Conservation (phyloP, 1,140 invertebrate genomes). For the Phthorimaea operculella region DNA sequence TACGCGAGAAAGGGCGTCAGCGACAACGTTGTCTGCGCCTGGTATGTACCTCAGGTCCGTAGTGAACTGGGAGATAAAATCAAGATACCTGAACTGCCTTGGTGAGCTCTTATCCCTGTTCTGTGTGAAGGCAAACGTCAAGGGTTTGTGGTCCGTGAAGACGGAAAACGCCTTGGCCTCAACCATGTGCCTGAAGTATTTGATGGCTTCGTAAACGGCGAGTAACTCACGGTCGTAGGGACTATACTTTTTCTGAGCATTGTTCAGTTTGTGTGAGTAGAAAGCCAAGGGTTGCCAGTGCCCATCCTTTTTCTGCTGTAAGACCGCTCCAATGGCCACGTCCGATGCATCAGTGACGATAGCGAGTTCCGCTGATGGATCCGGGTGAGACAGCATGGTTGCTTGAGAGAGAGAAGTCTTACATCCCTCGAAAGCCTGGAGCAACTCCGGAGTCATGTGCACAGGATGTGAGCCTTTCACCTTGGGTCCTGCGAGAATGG, state of each 20-base stretch:
- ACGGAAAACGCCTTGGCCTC: neutral
- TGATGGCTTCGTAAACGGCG: too few relatives aligned
- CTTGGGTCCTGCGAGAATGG: conserved; percentile 2
- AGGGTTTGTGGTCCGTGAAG: neutral
- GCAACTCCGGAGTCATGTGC: conserved; percentile 4
- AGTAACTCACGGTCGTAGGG: conserved; percentile 9
- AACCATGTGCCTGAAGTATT: conserved; percentile 2
- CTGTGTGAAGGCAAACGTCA: neutral
- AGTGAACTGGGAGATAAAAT: conserved; percentile 31
- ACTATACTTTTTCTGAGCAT: conserved; percentile 8
- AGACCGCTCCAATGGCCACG: conserved; percentile 4
- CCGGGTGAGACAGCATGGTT: conserved; percentile 4
- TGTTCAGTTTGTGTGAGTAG: conserved; percentile 6
- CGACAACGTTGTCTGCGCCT: conserved; percentile 27
- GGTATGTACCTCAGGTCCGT: conserved; percentile 31
- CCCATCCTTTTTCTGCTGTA: conserved; percentile 4
- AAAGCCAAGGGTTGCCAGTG: conserved; percentile 19
- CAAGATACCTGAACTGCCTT: conserved; percentile 14
- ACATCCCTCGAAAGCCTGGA: conserved; percentile 8
- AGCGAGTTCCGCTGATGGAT: neutral
- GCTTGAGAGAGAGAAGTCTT: conserved; percentile 1
- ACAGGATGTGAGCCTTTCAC: conserved; percentile 7
- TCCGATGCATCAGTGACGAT: conserved; percentile 8
- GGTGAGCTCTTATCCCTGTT: conserved; percentile 1
- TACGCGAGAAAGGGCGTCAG: conserved; percentile 23